Evolutionary conservation across 2,797 vertebrate genomes (phyloP).

Genomic region (Halcyon leucocephala): DNA sequence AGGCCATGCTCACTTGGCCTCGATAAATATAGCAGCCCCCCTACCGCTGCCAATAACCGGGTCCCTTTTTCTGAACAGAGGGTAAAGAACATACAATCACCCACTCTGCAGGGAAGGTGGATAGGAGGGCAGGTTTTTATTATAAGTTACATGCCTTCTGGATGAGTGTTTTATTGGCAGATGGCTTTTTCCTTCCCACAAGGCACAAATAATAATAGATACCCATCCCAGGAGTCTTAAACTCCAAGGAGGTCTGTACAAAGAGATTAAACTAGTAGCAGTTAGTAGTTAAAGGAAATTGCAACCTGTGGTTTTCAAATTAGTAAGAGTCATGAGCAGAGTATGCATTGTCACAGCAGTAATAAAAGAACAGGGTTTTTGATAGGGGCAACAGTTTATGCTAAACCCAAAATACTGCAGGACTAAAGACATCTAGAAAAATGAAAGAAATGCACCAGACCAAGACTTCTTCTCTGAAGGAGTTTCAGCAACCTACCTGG

Average conservation of each 20-base stretch:
- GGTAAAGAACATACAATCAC: conserved; percentile 46
- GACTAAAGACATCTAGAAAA: neutral
- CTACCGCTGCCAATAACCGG: conserved; percentile 31
- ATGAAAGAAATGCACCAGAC: neutral
- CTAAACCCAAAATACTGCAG: neutral
- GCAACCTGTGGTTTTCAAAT: conserved; percentile 69
- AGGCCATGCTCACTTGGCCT: conserved; percentile 56
- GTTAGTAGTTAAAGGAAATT: conserved; percentile 51
- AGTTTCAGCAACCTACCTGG: neutral
- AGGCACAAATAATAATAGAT: conserved; percentile 59
- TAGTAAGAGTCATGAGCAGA: conserved; percentile 50
- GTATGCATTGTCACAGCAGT: neutral
- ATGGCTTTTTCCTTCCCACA: conserved; percentile 50
- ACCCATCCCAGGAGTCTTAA: conserved; percentile 23
- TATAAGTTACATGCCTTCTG: conserved; percentile 63
- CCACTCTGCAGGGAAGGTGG: conserved; percentile 53
- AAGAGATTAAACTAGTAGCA: conserved; percentile 68
- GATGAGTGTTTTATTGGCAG: conserved; percentile 67
- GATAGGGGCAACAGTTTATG: neutral
- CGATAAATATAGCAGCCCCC: conserved; percentile 47
- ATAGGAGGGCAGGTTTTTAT: conserved; percentile 20
- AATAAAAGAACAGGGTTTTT: conserved; percentile 2
- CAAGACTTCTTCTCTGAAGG: neutral
- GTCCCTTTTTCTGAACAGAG: conserved; percentile 39
- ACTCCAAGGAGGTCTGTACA: conserved; percentile 51